These are phyloP conservation scores for Formica selysi DNA, from an alignment of 1,140 invertebrate species.

Conservation along the genomic window DNA sequence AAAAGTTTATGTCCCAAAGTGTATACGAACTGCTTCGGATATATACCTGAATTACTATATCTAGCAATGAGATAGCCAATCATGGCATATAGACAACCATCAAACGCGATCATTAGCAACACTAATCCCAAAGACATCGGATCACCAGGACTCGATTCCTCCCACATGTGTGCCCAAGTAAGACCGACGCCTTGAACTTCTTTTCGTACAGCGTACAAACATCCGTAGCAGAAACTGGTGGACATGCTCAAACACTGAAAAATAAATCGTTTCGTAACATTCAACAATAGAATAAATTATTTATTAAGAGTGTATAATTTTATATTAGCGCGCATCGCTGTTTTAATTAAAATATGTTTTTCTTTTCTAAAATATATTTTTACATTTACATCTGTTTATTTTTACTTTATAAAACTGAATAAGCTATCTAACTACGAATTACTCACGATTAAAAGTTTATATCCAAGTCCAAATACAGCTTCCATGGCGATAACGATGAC, in stretches of 20 bases:
- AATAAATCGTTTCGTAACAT: constrained; percentile 2
- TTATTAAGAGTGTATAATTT: not conserved
- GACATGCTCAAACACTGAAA: constrained; percentile 88
- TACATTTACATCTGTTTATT: too few relatives aligned
- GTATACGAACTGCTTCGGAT: not conserved
- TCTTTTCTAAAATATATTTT: not conserved
- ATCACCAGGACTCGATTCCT: constrained; percentile 83
- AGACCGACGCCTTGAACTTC: constrained; percentile 88
- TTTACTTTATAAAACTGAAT: not conserved
- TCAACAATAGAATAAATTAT: not conserved
- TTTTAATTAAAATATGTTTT: not conserved
- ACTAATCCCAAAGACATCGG: constrained; percentile 86
- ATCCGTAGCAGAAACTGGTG: constrained; percentile 89
- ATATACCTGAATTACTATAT: constrained; percentile 83
- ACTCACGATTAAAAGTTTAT: constrained; percentile 88
- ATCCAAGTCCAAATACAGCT: constrained; percentile 85
- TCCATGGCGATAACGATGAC: constrained; percentile 89
- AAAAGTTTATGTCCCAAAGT: constrained; percentile 27
- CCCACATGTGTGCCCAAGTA: constrained; percentile 85
- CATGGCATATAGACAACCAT: constrained; percentile 82
- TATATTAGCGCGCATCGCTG: not conserved
- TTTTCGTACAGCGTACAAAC: constrained; percentile 87
- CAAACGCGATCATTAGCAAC: constrained; percentile 79
- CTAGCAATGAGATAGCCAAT: constrained; percentile 80
- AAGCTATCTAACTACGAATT: not conserved